Evolutionary conservation across 1,140 invertebrate genomes (phyloP), one percentile per base, ranked within the genome.

Genomic region (Heliothis virescens): DNA sequence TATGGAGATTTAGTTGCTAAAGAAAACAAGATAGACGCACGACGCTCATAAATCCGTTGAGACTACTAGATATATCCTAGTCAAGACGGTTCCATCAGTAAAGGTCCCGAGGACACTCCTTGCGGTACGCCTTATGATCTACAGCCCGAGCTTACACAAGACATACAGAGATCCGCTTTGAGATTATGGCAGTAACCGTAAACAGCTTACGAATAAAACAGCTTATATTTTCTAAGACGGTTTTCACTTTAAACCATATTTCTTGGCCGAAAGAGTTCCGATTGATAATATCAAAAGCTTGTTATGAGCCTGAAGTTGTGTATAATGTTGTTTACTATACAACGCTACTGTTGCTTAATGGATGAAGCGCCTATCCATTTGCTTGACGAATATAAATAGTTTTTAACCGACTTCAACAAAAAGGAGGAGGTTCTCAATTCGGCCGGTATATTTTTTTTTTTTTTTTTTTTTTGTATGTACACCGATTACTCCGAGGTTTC

Each of bases 341-440:
- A 85, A 79, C 81, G 85, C 87, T 87, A 88, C 85, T 87, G 82
- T 83, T 88, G 87, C 79, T 86, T 89, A 87, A 90, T 87, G 85
- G 82, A 89, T 89, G 86, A 87, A 85, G 76, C 80, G 79, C 80
- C 79, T 80, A 80, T 60, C 71, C 81, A 81, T 82, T 79, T 78
- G 78, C 73, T 81, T 79, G 67, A 80, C 82, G 83, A 83, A 89
- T 86, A 86, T 86, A 87, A 89, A 89, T 86, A 87, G 81, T n/a
- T n/a, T n/a, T n/a, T n/a, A n/a, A n/a, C n/a, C n/a, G n/a, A n/a
- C n/a, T n/a, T n/a, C n/a, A n/a, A n/a, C n/a, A n/a, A n/a, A n/a
- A n/a, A n/a, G n/a, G n/a, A n/a, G n/a, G n/a, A n/a, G n/a, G n/a
- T n/a, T n/a, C n/a, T n/a, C n/a, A n/a, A n/a, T n/a, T n/a, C n/a